Base-by-base conservation (phyloP, 2,113 vertebrate species). In the Barbus barbus region DNA sequence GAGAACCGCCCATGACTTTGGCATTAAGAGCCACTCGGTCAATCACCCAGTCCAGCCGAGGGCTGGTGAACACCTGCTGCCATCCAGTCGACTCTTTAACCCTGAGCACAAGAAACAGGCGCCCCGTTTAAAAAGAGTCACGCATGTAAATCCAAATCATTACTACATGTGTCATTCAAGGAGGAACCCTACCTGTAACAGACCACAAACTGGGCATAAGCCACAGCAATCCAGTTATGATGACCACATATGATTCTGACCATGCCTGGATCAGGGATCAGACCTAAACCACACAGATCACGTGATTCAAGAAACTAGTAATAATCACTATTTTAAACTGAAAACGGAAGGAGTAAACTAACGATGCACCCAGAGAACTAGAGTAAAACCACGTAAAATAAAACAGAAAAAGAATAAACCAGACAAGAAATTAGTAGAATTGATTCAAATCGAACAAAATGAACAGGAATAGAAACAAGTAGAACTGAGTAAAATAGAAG, bases 141-240 rank as follows among this genome's bases (percentile, higher is more conserved):
- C 72, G 8, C 9, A 36, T 12, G 7, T 11, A 7, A 1, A 12
- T 78, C 53, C 7, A 4, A 44, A 26, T 11, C 56, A 61, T 26
- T 20, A 5, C 33, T 24, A 12, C 20, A 6, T 0, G 41, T 20
- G 24, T 33, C 14, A 56, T 16, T 56, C 4, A 22, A 24, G 5
- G 2, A 38, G 38, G 5, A 63, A 13, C 5, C 56, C 67, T 69
- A 96, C 97, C 97, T 95, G 89, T 98, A 97, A 82, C 97, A 98
- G 73, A 97, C 96, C 1, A 98, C 95, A 81, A 98, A 98, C 86
- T 98, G 97, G 0, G 95, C 90, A 22, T 97, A 98, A 1, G 94
- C 96, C 92, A 97, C 95, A 0, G 96, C 96, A 4, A 98, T 97
- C 97, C 97, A 98, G 93, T 96, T 97, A 87, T 98, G 96, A 83